phyloP scores from a whole-genome alignment of 2,113 vertebrate genomes.

The Brienomyrus longianalis region DNA sequence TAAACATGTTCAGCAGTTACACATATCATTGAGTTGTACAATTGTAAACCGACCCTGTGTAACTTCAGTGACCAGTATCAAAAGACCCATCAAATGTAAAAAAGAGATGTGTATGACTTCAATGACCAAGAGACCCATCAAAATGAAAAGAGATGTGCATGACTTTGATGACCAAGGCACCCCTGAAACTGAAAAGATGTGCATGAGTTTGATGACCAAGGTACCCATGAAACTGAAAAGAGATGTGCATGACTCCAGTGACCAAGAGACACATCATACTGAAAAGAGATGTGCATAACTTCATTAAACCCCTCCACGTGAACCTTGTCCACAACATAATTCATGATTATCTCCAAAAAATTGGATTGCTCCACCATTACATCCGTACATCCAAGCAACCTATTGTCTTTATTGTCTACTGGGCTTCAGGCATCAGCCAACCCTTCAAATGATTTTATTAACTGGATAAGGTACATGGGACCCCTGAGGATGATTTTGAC shows the following conservation, averaged over 20 bases:
- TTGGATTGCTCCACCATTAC: not conserved
- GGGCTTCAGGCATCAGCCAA: not conserved
- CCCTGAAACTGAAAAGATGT: not conserved
- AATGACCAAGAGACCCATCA: not conserved
- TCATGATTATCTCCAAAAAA: not conserved
- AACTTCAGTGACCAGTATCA: no score
- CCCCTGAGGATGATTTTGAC: not conserved
- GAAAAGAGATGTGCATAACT: not conserved
- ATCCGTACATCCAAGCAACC: not conserved
- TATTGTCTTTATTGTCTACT: not conserved
- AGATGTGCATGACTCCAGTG: no score
- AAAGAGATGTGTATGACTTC: not conserved
- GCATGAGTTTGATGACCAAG: no score
- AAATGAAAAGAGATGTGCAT: no score
- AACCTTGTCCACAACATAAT: not conserved
- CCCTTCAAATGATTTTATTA: not conserved
- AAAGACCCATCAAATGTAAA: no score
- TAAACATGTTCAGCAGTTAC: no score
- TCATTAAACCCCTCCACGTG: not conserved
- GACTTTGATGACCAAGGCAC: not conserved
- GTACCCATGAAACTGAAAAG: not conserved
- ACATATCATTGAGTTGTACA: no score
- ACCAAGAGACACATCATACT: not conserved
- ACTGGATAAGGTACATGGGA: not conserved
- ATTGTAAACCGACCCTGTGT: no score